phyloP scores from a whole-genome alignment of 1,140 invertebrate genomes.

The Drosophila fuyamai region DNA sequence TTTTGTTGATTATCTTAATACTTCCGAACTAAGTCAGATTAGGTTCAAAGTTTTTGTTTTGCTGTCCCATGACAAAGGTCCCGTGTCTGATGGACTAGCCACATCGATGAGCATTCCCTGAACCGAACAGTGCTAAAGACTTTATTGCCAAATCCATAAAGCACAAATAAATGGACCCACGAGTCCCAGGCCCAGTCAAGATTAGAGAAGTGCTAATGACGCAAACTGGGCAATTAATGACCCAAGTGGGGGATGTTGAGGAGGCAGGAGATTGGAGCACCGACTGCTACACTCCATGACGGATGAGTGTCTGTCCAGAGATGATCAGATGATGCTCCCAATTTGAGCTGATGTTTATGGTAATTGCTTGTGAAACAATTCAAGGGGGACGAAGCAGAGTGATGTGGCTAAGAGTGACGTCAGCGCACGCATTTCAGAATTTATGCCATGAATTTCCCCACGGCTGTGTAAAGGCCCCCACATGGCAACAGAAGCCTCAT shows the following conservation, averaged over 20 bases:
- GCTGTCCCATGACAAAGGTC: not conserved
- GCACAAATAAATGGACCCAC: conserved; percentile 44
- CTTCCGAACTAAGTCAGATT: too few species aligned
- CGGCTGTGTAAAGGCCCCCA: conserved; percentile 19
- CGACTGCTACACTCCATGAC: conserved; percentile 44
- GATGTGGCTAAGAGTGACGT: conserved; percentile 39
- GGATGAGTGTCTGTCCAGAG: conserved; percentile 47
- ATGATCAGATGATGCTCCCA: conserved; percentile 64
- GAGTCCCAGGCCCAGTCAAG: conserved; percentile 32
- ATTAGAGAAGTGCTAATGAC: conserved; percentile 60
- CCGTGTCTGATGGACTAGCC: not conserved
- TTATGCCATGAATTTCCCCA: conserved; percentile 44
- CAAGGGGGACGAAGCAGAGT: conserved; percentile 17
- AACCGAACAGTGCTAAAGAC: conserved; percentile 35
- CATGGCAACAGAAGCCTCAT: conserved; percentile 61
- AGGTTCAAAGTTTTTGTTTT: not conserved
- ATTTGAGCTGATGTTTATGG: conserved; percentile 76
- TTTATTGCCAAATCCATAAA: conserved; percentile 68
- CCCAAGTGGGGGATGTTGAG: conserved; percentile 9
- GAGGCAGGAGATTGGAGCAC: not conserved
- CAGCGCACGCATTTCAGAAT: conserved; percentile 36
- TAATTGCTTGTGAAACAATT: conserved; percentile 75
- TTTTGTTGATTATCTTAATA: not conserved
- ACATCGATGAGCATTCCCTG: conserved; percentile 18
- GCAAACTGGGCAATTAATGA: conserved; percentile 59